These are phyloP conservation scores for Buphagus erythrorhynchus DNA, from an alignment of 2,797 vertebrate species.

Conservation along the genomic window DNA sequence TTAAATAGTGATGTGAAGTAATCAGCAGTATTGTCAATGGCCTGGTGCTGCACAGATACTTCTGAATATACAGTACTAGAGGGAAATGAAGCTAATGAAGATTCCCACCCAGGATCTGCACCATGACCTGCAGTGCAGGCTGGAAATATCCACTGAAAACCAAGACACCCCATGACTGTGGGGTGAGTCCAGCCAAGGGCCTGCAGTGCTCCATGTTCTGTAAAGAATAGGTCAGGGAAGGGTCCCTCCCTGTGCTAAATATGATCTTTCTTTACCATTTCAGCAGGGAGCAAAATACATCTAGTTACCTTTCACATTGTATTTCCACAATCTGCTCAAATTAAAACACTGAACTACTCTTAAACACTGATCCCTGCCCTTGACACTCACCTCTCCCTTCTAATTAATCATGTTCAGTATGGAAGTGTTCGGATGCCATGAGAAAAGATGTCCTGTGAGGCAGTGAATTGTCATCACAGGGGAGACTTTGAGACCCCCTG, in stretches of 20 bases:
- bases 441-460: neutral
- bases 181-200: neutral
- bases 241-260: neutral
- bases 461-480: neutral
- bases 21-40: constrained; percentile 37
- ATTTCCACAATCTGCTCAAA: neutral
- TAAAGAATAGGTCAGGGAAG: neutral
- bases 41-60: neutral
- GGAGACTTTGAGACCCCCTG: neutral
- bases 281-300: neutral
- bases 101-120: neutral
- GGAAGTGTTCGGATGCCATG: neutral
- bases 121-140: neutral
- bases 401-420: neutral
- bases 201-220: neutral
- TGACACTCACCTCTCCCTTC: neutral
- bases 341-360: neutral
- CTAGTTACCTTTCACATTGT: neutral
- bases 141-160: neutral
- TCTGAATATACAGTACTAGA: neutral
- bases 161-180: fast-evolving
- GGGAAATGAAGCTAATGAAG: neutral
- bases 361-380: neutral
- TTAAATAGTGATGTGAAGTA: constrained; percentile 45
- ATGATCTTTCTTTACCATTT: neutral